A percentile compares a stretch with the other conserved stretches of the same genome.
phyloP scores from a whole-genome alignment of 1,140 invertebrate genomes.

The Rhyzopertha dominica region DNA sequence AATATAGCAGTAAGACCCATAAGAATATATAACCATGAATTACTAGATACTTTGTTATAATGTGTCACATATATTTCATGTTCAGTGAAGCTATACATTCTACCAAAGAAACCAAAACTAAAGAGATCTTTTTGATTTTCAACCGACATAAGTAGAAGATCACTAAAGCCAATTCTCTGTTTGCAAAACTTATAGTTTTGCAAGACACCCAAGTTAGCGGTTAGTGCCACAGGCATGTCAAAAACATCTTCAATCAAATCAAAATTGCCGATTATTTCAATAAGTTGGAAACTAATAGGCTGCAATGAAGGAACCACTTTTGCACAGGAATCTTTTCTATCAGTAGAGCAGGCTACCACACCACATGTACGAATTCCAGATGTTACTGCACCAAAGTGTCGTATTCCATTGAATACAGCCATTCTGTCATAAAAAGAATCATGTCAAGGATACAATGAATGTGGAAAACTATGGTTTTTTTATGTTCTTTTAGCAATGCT shows the following conservation, averaged over 20 bases:
- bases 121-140: neutral
- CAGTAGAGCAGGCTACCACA: neutral
- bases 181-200: constrained; percentile 1
- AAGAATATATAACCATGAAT: too few species aligned
- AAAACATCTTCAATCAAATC: constrained; percentile 1
- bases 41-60: too few species aligned
- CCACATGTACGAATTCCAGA: constrained; percentile 4
- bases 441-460: neutral
- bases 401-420: neutral
- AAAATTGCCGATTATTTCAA: neutral
- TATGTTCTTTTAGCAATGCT: neutral
- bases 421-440: neutral
- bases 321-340: constrained; percentile 1
- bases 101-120: constrained; percentile 6
- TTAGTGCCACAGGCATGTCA: neutral
- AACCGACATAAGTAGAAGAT: neutral
- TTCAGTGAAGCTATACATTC: neutral
- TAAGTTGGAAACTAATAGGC: neutral
- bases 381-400: neutral
- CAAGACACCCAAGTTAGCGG: neutral
- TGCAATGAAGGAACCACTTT: neutral
- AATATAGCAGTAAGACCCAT: too few species aligned
- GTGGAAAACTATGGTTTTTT: neutral
- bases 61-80: neutral
- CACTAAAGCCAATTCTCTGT: neutral